A percentile compares a stretch with the other conserved stretches of the same genome.
Conservation (phyloP, 2,113 vertebrate species). For the Odobenus rosmarus region DNA sequence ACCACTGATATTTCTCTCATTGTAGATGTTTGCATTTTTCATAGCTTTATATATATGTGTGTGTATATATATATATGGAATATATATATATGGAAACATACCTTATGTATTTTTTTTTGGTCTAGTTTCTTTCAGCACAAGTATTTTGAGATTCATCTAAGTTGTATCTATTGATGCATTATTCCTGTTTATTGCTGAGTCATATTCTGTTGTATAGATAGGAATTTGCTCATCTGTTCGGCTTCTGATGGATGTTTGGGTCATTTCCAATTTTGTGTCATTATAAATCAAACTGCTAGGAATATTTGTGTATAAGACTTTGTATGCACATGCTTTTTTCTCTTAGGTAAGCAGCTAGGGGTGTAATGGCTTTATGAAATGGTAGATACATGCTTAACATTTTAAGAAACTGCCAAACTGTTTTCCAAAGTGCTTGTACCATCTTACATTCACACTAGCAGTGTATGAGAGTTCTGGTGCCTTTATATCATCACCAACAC, state of each 20-base stretch:
- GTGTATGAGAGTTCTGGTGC: neutral
- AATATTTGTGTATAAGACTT: neutral
- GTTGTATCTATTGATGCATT: neutral
- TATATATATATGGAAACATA: neutral
- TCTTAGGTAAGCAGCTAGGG: neutral
- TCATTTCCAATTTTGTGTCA: neutral
- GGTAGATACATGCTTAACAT: neutral
- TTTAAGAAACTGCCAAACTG: neutral
- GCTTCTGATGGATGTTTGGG: neutral
- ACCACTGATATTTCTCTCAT: neutral
- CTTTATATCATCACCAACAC: neutral
- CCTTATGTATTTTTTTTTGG: neutral
- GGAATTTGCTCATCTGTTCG: neutral
- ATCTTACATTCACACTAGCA: neutral
- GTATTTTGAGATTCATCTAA: neutral
- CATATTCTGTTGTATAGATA: neutral
- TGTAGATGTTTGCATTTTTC: neutral
- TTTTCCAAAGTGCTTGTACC: neutral
- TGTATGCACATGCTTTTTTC: neutral
- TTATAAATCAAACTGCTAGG: neutral
- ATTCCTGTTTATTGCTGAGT: neutral
- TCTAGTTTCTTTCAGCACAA: neutral
- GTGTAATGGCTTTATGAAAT: neutral
- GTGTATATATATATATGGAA: neutral
- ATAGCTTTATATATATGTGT: neutral